A percentile compares a stretch with the other conserved stretches of the same genome.
Evolutionary conservation across 2,797 vertebrate genomes (phyloP).

Genomic region (Paramormyrops hopkinsi): DNA sequence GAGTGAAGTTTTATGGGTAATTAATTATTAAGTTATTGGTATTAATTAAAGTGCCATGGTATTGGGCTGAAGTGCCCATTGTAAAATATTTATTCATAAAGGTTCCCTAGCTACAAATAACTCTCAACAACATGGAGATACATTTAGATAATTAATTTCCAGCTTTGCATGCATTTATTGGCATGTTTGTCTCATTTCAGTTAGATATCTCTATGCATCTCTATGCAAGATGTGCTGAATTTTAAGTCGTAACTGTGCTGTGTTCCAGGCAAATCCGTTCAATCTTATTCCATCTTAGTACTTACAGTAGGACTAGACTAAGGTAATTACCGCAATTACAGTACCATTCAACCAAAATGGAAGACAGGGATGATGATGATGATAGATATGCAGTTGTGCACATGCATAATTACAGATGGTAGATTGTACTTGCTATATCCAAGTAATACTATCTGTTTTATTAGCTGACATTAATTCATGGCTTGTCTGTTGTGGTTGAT

Average conservation of each 20-base stretch:
- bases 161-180: not conserved
- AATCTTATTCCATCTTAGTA: not conserved
- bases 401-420: not conserved
- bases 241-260: not conserved
- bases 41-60: not conserved
- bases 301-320: not conserved
- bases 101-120: not conserved
- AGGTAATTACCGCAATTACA: not conserved
- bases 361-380: not conserved
- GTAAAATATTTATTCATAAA: not conserved
- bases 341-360: not conserved
- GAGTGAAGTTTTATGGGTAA: slow-evolving; percentile 23
- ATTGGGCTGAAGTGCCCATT: not conserved
- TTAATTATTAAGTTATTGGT: slow-evolving; percentile 17
- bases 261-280: not conserved
- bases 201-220: not conserved
- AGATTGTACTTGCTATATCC: not conserved
- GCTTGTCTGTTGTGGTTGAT: not conserved
- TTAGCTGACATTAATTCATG: not conserved
- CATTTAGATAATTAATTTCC: not conserved
- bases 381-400: not conserved
- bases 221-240: not conserved
- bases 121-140: not conserved
- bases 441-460: not conserved
- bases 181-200: not conserved